Percentiles rank a stretch among this genome's conserved stretches.
These are phyloP conservation scores for Cremastobaeus sp. DNA, from an alignment of 2,888 invertebrate species.

Conservation along the genomic window DNA sequence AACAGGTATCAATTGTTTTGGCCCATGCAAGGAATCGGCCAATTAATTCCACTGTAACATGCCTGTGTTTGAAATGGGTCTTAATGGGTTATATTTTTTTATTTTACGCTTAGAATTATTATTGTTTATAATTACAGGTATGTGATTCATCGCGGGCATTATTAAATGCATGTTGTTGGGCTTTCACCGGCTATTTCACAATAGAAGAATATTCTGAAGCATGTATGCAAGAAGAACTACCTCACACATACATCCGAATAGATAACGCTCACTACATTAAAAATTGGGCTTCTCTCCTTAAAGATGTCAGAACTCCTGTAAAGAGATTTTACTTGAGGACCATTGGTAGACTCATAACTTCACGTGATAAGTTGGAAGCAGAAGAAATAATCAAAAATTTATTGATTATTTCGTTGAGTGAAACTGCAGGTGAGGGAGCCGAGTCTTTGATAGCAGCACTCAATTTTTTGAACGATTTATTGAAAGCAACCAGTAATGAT, in stretches of 20 bases:
- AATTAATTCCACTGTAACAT: no score
- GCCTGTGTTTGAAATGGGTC: no score
- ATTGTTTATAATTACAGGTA: no score
- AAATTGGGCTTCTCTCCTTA: not conserved
- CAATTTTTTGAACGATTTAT: not conserved
- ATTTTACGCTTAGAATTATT: no score
- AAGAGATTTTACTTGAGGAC: not conserved
- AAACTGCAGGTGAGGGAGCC: not conserved
- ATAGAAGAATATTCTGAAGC: not conserved
- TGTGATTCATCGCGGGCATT: not conserved
- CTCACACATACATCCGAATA: not conserved
- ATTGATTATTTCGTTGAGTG: not conserved
- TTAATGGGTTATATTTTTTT: slow-evolving; percentile 6
- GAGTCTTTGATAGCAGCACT: not conserved
- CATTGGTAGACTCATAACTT: not conserved
- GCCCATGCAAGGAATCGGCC: no score
- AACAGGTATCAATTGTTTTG: no score
- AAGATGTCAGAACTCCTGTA: not conserved
- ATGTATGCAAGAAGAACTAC: not conserved
- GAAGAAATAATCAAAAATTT: not conserved
- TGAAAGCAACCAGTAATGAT: not conserved
- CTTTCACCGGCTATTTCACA: not conserved
- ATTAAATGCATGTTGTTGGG: not conserved
- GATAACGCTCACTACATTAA: not conserved
- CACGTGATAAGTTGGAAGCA: not conserved